Base-by-base conservation (phyloP, 2,113 vertebrate genomes). In the Vidua macroura region DNA sequence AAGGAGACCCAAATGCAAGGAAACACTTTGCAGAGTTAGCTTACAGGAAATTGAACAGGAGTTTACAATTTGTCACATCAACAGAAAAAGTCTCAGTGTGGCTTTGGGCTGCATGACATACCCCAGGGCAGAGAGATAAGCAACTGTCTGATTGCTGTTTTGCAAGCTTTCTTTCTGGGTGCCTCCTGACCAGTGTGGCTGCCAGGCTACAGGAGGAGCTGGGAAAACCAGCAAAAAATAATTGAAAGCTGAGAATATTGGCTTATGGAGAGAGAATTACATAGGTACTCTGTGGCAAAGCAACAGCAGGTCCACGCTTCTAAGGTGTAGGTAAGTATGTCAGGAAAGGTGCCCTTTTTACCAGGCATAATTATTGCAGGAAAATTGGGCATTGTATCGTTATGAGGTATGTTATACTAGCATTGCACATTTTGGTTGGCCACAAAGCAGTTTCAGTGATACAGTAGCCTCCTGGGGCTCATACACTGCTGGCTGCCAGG, bases 1-100 rank as follows among this genome's bases (percentile, higher is more conserved):
- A 59, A 83, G 35, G 55, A 95, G 83, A 96, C 69, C 79, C 72
- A 94, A 95, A 90, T 72, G 88, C 90, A 72, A 17, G 79, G 51
- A 90, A 95, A 88, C 51, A 46, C 75, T 90, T 83, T 68, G 43
- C 84, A 83, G 75, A 59, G 79, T 83, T 95, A 92, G 41, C 83
- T 62, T 72, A 75, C 51, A 84, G 93, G 83, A 95, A 93, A 92
- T 43, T 66, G 66, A 72, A 84, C 39, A 20, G 35, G 76, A 88
- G 60, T 81, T 93, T 90, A 89, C 82, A 68, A 72, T 93, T 70
- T 86, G 73, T 90, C 85, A 93, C 1, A 0, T 74, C 85, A 90
- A 94, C 86, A 93, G 86, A 90, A 90, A 82, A 83, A 30, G 59
- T 62, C 72, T 85, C 79, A 64, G 55, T 53, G 72, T 5, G 8